Conservation (phyloP, 1,140 invertebrate genomes). For the Neodiprion lecontei region DNA sequence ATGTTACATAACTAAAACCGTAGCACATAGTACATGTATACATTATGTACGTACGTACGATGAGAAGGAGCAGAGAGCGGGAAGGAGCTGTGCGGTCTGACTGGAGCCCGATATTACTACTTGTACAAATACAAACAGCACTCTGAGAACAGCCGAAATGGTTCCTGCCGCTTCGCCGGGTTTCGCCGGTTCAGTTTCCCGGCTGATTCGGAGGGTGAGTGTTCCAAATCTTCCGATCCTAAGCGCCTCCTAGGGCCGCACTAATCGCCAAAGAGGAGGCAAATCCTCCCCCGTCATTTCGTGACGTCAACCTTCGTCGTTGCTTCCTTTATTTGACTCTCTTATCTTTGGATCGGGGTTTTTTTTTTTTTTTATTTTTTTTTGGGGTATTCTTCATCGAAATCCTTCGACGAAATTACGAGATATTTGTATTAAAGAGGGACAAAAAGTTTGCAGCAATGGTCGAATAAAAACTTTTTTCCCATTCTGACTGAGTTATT, state of each 20-base stretch:
- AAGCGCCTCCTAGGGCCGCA: not conserved
- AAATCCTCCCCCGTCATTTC: slow-evolving; percentile 19
- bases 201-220: not conserved
- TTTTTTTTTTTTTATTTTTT: slow-evolving; percentile 17
- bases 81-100: slow-evolving; percentile 29
- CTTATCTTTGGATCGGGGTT: slow-evolving; percentile 8
- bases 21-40: too few species aligned
- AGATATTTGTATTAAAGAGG: too few species aligned
- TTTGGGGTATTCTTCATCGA: too few species aligned
- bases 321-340: slow-evolving; percentile 16
- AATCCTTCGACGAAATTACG: too few species aligned
- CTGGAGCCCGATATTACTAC: slow-evolving; percentile 45
- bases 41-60: not conserved
- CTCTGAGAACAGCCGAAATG: slow-evolving; percentile 20
- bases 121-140: slow-evolving; percentile 52
- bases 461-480: too few species aligned
- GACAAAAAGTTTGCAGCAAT: too few species aligned
- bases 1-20: too few species aligned
- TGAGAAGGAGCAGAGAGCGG: slow-evolving; percentile 16
- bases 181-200: slow-evolving; percentile 18
- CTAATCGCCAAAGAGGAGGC: not conserved
- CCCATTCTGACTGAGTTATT: too few species aligned
- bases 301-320: not conserved
- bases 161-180: slow-evolving; percentile 1
- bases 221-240: not conserved